Conservation (phyloP, 2,113 vertebrate genomes). For the Andinoacara biseriatus region DNA sequence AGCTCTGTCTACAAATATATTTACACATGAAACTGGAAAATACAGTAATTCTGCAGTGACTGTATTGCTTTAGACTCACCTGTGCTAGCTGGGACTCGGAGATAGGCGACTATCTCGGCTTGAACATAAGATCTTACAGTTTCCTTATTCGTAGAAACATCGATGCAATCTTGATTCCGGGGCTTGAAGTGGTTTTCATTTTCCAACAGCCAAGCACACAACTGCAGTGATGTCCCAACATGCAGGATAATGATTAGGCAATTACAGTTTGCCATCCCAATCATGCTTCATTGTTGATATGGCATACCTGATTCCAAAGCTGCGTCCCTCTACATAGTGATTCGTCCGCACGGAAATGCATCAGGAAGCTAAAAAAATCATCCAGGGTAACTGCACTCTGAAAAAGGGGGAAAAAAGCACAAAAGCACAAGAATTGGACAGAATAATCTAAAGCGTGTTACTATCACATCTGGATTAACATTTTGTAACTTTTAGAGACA, state of each 20-base stretch:
- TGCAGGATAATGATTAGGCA: background rate
- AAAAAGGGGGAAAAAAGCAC: background rate
- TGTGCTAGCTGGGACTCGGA: constrained; percentile 78
- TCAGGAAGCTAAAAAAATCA: constrained; percentile 87
- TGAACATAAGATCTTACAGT: constrained; percentile 59
- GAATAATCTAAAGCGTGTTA: background rate
- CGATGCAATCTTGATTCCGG: background rate
- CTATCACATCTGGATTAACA: background rate
- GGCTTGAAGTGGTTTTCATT: constrained; percentile 83
- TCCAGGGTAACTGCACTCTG: constrained; percentile 86
- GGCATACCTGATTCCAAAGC: constrained; percentile 88
- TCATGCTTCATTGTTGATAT: background rate
- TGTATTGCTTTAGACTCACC: constrained; percentile 55
- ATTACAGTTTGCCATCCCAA: background rate
- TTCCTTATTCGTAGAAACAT: constrained; percentile 21
- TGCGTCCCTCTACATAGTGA: constrained; percentile 86
- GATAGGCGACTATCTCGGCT: constrained; percentile 78
- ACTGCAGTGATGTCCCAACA: constrained; percentile 67
- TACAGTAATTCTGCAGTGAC: background rate
- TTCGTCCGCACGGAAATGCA: constrained; percentile 87
- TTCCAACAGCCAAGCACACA: constrained; percentile 86
- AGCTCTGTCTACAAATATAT: background rate
- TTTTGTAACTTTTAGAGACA: background rate
- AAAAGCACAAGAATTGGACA: background rate
- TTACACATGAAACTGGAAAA: background rate